Evolutionary conservation across 1,140 invertebrate genomes (phyloP).

Genomic region (Leguminivora glycinivorella): DNA sequence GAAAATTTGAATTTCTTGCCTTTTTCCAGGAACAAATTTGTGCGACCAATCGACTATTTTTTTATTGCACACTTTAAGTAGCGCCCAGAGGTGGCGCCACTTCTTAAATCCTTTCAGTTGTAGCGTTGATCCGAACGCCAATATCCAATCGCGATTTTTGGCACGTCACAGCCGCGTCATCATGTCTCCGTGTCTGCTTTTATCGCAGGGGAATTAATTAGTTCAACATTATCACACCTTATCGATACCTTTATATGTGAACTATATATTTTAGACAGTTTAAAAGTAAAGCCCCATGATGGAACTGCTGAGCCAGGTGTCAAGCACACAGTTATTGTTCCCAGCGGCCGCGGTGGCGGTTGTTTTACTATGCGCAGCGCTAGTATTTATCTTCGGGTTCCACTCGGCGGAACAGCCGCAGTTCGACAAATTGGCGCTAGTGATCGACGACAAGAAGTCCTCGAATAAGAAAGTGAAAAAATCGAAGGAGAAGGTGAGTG

Average conservation of each 20-base stretch:
- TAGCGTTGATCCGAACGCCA: conserved; percentile 25
- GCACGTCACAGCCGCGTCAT: conserved; percentile 83
- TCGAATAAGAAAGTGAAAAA: conserved; percentile 82
- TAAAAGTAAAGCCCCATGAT: conserved; percentile 67
- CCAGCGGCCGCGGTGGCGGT: conserved; percentile 83
- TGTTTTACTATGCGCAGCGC: conserved; percentile 82
- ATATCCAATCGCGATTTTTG: conserved; percentile 71
- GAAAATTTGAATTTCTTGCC: too few species aligned
- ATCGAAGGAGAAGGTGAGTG: conserved; percentile 85
- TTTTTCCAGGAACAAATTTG: too few species aligned
- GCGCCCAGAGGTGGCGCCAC: too few species aligned
- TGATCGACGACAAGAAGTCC: conserved; percentile 82
- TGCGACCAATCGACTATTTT: too few species aligned
- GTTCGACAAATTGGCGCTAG: conserved; percentile 83
- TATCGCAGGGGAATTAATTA: conserved; percentile 75
- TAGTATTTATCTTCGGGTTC: conserved; percentile 87
- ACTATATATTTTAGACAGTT: conserved; percentile 62
- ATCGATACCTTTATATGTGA: conserved; percentile 71
- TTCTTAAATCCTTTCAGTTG: not conserved
- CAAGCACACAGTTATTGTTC: conserved; percentile 79
- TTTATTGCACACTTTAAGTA: too few species aligned
- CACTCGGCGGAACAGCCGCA: conserved; percentile 86
- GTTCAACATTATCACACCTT: conserved; percentile 71
- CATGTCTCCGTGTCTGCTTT: conserved; percentile 79
- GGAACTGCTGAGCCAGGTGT: conserved; percentile 80